A percentile compares a stretch with the other conserved stretches of the same genome.
Conservation (phyloP, 2,888 invertebrate species). For the Poecilobothrus nobilitatus region DNA sequence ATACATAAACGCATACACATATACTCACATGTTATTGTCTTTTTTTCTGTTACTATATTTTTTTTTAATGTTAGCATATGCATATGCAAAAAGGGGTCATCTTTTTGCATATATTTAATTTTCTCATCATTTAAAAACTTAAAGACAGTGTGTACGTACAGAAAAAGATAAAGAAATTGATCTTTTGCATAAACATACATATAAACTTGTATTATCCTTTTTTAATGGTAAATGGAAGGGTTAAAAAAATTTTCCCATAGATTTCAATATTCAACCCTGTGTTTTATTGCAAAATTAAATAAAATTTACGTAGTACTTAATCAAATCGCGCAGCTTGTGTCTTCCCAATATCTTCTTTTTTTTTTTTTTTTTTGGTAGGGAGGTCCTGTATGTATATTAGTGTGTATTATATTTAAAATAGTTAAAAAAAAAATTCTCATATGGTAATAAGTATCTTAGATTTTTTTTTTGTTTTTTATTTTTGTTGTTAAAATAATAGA, state of each 20-base stretch:
- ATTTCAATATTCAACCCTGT: constrained; percentile 13
- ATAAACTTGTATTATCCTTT: not conserved
- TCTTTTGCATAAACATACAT: not conserved
- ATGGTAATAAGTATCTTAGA: not conserved
- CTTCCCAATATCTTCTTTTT: not conserved
- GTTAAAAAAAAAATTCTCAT: not conserved
- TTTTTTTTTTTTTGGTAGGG: too few relatives aligned
- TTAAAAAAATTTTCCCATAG: constrained; percentile 24
- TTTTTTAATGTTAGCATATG: constrained; percentile 16
- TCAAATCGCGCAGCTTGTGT: constrained; percentile 4
- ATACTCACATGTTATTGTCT: too few relatives aligned
- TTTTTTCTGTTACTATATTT: too few relatives aligned
- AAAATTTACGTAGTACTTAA: not conserved
- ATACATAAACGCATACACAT: not conserved
- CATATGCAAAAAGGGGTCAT: constrained; percentile 22
- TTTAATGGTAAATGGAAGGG: constrained; percentile 14
- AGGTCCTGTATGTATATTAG: too few relatives aligned
- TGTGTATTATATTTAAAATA: not conserved
- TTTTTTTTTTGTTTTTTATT: too few relatives aligned
- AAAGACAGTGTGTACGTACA: not conserved
- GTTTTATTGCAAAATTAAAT: not conserved
- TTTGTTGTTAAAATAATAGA: not conserved
- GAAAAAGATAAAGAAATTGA: not conserved
- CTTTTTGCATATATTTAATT: constrained; percentile 26
- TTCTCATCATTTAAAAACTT: constrained; percentile 21